A percentile compares a stretch with the other conserved stretches of the same genome.
These are phyloP conservation scores for Orbicella faveolata DNA, from an alignment of 64 coral and sea anemone genomes.

Conservation along the genomic window DNA sequence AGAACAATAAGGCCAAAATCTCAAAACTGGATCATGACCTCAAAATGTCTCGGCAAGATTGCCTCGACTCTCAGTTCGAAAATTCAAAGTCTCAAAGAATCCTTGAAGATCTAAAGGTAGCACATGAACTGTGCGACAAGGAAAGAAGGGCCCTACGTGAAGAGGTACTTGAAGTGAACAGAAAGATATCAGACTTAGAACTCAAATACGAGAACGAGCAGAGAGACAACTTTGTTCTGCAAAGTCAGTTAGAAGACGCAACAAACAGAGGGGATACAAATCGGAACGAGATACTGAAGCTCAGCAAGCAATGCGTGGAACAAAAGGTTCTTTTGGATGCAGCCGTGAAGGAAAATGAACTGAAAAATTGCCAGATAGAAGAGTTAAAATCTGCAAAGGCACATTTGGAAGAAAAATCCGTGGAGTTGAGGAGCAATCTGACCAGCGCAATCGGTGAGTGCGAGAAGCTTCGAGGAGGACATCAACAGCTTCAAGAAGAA, in stretches of 20 bases:
- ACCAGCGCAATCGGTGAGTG: constrained; percentile 11
- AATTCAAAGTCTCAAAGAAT: constrained; percentile 13
- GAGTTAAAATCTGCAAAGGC: constrained; percentile 65
- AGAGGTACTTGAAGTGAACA: constrained; percentile 44
- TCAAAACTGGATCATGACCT: constrained; percentile 29
- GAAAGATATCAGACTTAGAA: constrained; percentile 71
- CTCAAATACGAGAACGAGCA: constrained; percentile 63
- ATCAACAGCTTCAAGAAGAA: constrained; percentile 38
- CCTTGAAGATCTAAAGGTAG: constrained; percentile 16
- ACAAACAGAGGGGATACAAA: constrained; percentile 21
- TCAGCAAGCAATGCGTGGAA: constrained; percentile 61
- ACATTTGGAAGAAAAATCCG: constrained; percentile 52
- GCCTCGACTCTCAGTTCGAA: constrained; percentile 27
- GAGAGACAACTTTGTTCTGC: constrained; percentile 34
- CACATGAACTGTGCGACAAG: not conserved
- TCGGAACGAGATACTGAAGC: constrained; percentile 60
- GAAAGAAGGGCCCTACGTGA: constrained; percentile 5
- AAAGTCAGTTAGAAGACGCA: constrained; percentile 61
- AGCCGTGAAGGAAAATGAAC: constrained; percentile 36
- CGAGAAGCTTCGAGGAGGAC: constrained; percentile 35
- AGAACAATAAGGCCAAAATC: not conserved
- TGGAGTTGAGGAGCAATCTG: constrained; percentile 13
- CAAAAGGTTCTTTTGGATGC: constrained; percentile 53
- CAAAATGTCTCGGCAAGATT: constrained; percentile 38
- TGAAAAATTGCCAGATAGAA: constrained; percentile 58